Conservation (phyloP, 2,888 invertebrate genomes). For the Heliconius hortense region DNA sequence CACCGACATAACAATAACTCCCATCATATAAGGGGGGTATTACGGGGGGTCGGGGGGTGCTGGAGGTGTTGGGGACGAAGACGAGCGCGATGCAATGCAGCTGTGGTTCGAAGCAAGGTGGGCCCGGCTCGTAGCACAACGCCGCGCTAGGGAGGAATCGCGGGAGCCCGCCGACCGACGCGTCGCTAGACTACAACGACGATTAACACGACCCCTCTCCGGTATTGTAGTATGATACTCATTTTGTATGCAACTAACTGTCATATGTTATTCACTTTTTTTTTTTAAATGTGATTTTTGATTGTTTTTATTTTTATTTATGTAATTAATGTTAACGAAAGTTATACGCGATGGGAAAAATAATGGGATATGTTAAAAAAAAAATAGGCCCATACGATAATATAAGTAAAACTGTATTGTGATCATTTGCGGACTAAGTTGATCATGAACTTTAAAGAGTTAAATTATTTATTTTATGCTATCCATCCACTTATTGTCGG, state of each 20-base stretch:
- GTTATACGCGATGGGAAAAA: no score
- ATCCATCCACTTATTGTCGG: no score
- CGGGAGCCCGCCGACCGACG: conserved; percentile 53
- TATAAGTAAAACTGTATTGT: no score
- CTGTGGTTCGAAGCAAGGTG: conserved; percentile 75
- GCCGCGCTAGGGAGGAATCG: conserved; percentile 60
- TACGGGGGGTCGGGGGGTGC: conserved; percentile 6
- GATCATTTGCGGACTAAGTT: no score
- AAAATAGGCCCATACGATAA: no score
- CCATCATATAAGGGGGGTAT: conserved; percentile 6
- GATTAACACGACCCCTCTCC: conserved; percentile 64
- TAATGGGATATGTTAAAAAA: no score
- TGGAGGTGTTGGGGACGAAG: conserved; percentile 53
- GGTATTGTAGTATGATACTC: conserved; percentile 49
- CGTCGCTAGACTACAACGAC: conserved; percentile 62
- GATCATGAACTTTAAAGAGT: no score
- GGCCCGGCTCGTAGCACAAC: conserved; percentile 68
- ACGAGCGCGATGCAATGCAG: conserved; percentile 73
- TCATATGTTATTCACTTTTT: neutral
- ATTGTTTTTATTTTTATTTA: neutral
- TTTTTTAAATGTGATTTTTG: neutral
- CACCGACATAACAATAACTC: conserved; percentile 4
- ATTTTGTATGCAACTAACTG: neutral
- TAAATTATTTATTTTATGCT: no score
- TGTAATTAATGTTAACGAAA: neutral